A percentile compares a stretch with the other conserved stretches of the same genome.
phyloP scores from a whole-genome alignment of 2,113 vertebrate species.

The Phocoena phocoena region DNA sequence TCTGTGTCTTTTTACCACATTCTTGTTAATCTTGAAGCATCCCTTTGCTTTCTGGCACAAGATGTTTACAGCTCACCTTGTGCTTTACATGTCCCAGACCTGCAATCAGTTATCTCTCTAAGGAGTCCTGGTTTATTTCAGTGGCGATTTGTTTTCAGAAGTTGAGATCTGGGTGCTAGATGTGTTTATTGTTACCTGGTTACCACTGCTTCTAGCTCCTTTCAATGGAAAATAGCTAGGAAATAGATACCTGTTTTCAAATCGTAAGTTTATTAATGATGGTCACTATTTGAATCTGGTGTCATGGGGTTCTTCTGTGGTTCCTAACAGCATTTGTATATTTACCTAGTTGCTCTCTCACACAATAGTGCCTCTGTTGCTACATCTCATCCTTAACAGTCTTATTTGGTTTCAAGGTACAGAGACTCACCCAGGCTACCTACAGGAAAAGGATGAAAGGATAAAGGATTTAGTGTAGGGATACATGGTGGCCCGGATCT shows the following conservation, averaged over 20 bases:
- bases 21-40: background rate
- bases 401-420: background rate
- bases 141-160: background rate
- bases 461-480: background rate
- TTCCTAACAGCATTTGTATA: background rate
- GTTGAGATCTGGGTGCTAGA: background rate
- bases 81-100: background rate
- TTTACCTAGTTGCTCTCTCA: background rate
- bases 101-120: background rate
- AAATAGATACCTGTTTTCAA: background rate
- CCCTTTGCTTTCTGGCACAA: background rate
- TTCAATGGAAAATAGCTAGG: background rate
- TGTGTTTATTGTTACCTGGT: background rate
- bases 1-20: background rate
- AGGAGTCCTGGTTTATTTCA: background rate
- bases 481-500: background rate
- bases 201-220: background rate
- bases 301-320: background rate
- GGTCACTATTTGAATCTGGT: background rate
- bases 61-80: background rate
- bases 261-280: background rate
- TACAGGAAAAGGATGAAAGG: background rate
- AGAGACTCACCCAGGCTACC: background rate
- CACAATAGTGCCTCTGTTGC: background rate
- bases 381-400: background rate